phyloP scores from a whole-genome alignment of 2,113 vertebrate genomes.

The Oenanthe oenanthe region DNA sequence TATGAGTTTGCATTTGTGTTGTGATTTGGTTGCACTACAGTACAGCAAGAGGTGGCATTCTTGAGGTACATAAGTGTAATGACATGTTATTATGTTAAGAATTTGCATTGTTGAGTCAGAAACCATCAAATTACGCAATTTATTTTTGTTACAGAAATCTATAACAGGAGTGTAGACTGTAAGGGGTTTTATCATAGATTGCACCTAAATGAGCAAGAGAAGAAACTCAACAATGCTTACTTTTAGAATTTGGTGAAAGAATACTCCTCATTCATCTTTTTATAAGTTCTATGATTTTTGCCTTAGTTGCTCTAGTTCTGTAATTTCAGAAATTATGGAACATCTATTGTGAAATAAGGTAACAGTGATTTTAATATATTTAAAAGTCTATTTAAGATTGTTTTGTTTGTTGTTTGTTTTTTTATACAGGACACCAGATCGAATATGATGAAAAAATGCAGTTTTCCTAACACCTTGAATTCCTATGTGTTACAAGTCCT shows the following conservation, averaged over 20 bases:
- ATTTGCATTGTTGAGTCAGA: not conserved
- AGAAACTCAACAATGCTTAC: not conserved
- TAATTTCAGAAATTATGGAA: not conserved
- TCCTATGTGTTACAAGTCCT: not conserved
- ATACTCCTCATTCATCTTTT: not conserved
- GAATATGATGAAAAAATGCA: not conserved
- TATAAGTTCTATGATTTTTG: not conserved
- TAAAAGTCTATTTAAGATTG: not conserved
- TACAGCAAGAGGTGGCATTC: not conserved
- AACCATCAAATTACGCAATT: not conserved
- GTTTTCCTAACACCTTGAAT: not conserved
- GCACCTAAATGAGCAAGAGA: not conserved
- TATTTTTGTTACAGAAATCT: not conserved
- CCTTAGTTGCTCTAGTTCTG: not conserved
- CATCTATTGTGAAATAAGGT: not conserved
- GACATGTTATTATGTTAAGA: not conserved
- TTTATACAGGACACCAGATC: not conserved
- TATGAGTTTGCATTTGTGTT: not conserved
- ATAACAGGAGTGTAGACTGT: fast-evolving
- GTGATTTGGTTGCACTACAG: not conserved
- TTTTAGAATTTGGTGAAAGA: not conserved
- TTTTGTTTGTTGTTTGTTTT: not conserved
- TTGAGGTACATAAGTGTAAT: not conserved
- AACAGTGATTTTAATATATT: not conserved
- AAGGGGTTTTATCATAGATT: not conserved